Conservation (phyloP, 1,140 invertebrate species). For the Pemphigus obesinymphae region DNA sequence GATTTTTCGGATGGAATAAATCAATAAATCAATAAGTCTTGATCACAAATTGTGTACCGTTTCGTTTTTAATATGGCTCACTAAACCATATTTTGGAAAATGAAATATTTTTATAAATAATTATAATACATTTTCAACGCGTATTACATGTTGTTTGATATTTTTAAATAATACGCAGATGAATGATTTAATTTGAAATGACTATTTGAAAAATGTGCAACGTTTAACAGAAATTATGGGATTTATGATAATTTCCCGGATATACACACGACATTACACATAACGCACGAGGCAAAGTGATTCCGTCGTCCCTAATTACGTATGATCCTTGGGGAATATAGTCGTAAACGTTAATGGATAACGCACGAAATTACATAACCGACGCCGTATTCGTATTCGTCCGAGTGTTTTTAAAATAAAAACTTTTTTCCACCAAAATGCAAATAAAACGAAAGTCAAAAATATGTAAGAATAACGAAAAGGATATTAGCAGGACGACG, state of each 20-base stretch:
- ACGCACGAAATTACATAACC: background rate
- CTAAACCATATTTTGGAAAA: no score
- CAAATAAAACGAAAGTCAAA: background rate
- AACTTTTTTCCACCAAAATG: background rate
- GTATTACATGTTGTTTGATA: no score
- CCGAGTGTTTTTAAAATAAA: background rate
- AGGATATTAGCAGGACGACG: background rate
- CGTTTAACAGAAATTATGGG: background rate
- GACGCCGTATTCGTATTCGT: background rate
- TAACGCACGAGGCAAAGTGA: background rate
- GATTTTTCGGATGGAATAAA: no score
- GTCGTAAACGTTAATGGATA: background rate
- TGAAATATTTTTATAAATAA: no score
- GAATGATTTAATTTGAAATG: no score
- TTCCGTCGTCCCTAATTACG: slow-evolving; percentile 4
- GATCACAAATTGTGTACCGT: no score
- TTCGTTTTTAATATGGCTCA: no score
- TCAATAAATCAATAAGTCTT: no score
- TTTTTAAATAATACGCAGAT: no score
- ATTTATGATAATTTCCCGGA: background rate
- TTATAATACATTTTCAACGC: no score
- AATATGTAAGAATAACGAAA: slow-evolving; percentile 1
- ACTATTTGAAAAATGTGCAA: background rate
- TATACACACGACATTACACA: background rate
- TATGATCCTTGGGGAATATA: background rate